Evolutionary conservation across 2,113 vertebrate genomes (phyloP).

Genomic region (Tachuris rubrigastra): DNA sequence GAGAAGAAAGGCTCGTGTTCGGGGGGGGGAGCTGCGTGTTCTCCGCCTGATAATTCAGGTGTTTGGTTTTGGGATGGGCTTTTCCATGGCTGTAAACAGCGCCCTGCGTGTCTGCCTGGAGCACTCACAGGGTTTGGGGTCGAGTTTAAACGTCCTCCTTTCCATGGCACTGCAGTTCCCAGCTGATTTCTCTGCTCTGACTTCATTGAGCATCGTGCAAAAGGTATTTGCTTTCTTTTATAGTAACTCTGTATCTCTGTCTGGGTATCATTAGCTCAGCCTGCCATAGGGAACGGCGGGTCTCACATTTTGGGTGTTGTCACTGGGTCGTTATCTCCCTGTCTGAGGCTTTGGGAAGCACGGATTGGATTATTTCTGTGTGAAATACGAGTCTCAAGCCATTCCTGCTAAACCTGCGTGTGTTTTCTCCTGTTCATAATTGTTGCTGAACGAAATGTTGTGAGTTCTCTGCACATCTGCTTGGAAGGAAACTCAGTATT

Average conservation of each 20-base stretch:
- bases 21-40: background rate
- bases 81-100: background rate
- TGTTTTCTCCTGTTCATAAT: background rate
- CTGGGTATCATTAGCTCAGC: background rate
- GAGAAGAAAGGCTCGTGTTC: background rate
- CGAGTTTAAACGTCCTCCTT: background rate
- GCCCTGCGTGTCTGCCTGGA: background rate
- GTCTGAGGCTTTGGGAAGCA: background rate
- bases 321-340: background rate
- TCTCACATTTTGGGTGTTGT: fast-evolving
- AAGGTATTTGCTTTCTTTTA: background rate
- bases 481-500: background rate
- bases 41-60: background rate
- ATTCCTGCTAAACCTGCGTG: background rate
- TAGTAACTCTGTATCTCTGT: background rate
- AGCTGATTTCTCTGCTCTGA: background rate
- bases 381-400: background rate
- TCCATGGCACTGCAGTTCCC: background rate
- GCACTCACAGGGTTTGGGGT: background rate
- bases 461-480: background rate
- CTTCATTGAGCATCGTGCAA: background rate
- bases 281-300: background rate
- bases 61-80: background rate
- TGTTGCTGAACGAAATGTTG: background rate
- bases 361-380: background rate